Base-by-base conservation (phyloP, 2,113 vertebrate species). In the Chascanopsetta lugubris region DNA sequence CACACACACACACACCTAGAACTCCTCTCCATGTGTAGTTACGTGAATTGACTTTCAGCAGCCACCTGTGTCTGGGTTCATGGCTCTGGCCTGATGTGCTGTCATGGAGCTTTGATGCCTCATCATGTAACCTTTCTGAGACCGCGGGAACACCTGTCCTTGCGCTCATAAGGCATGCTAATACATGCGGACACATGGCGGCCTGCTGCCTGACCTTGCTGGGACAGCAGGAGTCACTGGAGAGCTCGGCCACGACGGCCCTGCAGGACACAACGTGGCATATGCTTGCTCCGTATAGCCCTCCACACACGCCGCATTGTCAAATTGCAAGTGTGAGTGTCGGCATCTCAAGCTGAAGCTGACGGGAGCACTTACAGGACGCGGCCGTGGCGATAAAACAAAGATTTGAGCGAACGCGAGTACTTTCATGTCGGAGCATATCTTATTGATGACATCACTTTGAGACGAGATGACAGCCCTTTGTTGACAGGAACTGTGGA, bases 111-210 rank as follows among this genome's bases (percentile, higher is more conserved):
- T 67, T 60, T 75, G 84, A 80, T 69, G 79, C 63, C 62, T 77
- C 45, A 62, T 86, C 79, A 73, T 77, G 73, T 73, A 87, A 82
- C 85, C 86, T 85, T 80, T 83, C 67, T 57, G 76, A 85, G 83
- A 86, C 72, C 69, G 75, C 66, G 80, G 63, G 77, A 85, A 89
- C 90, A 91, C 85, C 87, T 85, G 81, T 85, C 90, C 84, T 75
- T 61, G 69, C 21, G 8, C 81, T 84, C 87, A 85, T 88, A 85
- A 83, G 59, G 80, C 85, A 90, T 90, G 89, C 82, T 88, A 89
- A 93, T 91, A 61, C 80, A 90, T 92, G 89, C 82, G 47, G 79
- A 84, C 83, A 87, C 90, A 88, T 87, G 86, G 84, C 63, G 79
- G 78, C 80, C 79, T 62, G 72, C 81, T 80, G 91, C 82, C 71